Conservation (phyloP, 2,888 invertebrate genomes). For the Lampropteryx suffumata region DNA sequence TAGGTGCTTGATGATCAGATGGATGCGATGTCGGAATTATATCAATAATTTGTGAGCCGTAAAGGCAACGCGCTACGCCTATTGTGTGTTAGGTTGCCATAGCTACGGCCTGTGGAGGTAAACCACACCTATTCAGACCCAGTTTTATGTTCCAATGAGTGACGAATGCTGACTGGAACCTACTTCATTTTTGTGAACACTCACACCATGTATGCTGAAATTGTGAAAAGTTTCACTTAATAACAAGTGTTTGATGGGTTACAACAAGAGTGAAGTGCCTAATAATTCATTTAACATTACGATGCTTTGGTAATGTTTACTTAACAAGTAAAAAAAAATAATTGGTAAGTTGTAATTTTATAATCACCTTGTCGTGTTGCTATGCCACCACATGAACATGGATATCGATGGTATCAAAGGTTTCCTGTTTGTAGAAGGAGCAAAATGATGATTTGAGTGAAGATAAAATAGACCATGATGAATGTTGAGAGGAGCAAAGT, state of each 20-base stretch:
- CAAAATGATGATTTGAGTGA: conserved; percentile 5
- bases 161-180: conserved; percentile 34
- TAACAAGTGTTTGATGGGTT: too few relatives aligned
- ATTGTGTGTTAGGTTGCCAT: conserved; percentile 71
- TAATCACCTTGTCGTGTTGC: too few relatives aligned
- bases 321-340: too few relatives aligned
- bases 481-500: conserved; percentile 29
- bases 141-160: conserved; percentile 54
- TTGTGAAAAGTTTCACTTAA: background rate
- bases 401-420: too few relatives aligned
- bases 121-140: conserved; percentile 69
- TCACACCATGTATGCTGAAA: conserved; percentile 3
- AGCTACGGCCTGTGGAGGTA: conserved; percentile 56
- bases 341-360: too few relatives aligned
- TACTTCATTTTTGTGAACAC: conserved; percentile 7
- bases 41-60: conserved; percentile 65
- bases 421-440: background rate
- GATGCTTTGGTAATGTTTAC: too few relatives aligned
- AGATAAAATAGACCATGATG: conserved; percentile 29
- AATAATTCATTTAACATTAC: background rate
- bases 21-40: conserved; percentile 59
- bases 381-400: too few relatives aligned
- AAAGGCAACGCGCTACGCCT: conserved; percentile 43
- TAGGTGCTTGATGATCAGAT: conserved; percentile 22
- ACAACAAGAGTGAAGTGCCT: background rate